Percentiles rank a stretch among this genome's conserved stretches.
Conservation (phyloP, 2,888 invertebrate genomes). For the Adela reaumurella region DNA sequence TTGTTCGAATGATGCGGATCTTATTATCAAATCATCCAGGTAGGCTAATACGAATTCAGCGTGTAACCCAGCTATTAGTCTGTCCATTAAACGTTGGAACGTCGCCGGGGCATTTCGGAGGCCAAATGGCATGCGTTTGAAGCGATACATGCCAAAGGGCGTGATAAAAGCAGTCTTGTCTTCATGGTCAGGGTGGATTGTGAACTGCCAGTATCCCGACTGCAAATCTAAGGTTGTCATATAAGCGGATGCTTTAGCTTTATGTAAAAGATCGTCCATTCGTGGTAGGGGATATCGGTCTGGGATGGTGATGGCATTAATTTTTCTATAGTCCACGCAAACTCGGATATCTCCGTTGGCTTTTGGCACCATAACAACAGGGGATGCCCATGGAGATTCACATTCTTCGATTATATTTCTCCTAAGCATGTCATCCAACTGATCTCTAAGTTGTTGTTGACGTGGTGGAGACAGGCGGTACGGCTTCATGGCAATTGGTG, state of each 20-base stretch:
- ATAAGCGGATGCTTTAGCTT: slow-evolving; percentile 15
- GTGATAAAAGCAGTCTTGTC: slow-evolving; percentile 14
- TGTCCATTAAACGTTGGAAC: slow-evolving; percentile 15
- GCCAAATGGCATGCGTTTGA: slow-evolving; percentile 15
- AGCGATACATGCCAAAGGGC: slow-evolving; percentile 12
- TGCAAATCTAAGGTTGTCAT: slow-evolving; percentile 17
- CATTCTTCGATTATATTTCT: slow-evolving; percentile 20
- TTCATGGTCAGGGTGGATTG: slow-evolving; percentile 8
- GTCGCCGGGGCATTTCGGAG: slow-evolving; percentile 14
- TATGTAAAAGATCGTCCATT: slow-evolving; percentile 18
- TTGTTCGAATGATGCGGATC: slow-evolving; percentile 3
- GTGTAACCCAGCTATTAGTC: slow-evolving; percentile 10
- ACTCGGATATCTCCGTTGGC: slow-evolving; percentile 15
- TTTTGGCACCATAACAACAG: slow-evolving; percentile 16
- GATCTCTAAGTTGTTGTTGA: slow-evolving; percentile 15
- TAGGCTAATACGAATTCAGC: slow-evolving; percentile 8
- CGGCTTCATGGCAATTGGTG: slow-evolving; percentile 21
- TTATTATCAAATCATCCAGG: slow-evolving; percentile 5
- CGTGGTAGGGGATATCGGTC: slow-evolving; percentile 16
- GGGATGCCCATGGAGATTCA: slow-evolving; percentile 19
- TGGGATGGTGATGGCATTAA: slow-evolving; percentile 17
- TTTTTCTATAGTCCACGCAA: slow-evolving; percentile 18
- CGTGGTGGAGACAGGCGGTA: slow-evolving; percentile 18
- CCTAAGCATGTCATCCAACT: slow-evolving; percentile 10
- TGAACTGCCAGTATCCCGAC: slow-evolving; percentile 17